phyloP scores from a whole-genome alignment of 1,140 invertebrate species.

The Melanaphis sacchari region DNA sequence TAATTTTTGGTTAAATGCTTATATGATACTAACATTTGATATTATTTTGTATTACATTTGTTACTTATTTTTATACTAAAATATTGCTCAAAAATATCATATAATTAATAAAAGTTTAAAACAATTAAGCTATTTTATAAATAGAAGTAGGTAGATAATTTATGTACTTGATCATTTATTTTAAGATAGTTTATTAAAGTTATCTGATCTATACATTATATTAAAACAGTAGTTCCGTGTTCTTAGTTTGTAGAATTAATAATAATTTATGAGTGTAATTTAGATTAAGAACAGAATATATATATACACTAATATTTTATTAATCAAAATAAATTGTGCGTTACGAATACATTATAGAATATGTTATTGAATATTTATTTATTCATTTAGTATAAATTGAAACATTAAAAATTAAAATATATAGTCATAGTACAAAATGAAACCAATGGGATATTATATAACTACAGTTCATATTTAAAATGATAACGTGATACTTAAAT shows the following conservation, averaged over 20 bases:
- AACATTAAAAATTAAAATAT: neutral
- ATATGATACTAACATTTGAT: neutral
- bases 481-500: neutral
- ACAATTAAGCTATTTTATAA: neutral
- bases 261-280: neutral
- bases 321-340: neutral
- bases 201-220: neutral
- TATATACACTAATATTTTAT: neutral
- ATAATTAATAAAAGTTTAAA: conserved; percentile 9
- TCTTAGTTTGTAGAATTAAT: neutral
- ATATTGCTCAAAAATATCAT: neutral
- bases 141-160: neutral
- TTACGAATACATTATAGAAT: neutral
- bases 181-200: neutral
- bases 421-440: neutral
- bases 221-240: neutral
- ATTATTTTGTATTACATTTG: too few relatives aligned
- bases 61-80: neutral
- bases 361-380: neutral
- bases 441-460: neutral
- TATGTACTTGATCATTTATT: neutral
- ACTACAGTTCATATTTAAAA: neutral
- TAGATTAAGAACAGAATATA: neutral
- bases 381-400: too few relatives aligned
- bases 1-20: too few relatives aligned